A percentile compares a stretch with the other conserved stretches of the same genome.
These are phyloP conservation scores for Calypte anna DNA, from an alignment of 2,113 vertebrate genomes.

Conservation along the genomic window DNA sequence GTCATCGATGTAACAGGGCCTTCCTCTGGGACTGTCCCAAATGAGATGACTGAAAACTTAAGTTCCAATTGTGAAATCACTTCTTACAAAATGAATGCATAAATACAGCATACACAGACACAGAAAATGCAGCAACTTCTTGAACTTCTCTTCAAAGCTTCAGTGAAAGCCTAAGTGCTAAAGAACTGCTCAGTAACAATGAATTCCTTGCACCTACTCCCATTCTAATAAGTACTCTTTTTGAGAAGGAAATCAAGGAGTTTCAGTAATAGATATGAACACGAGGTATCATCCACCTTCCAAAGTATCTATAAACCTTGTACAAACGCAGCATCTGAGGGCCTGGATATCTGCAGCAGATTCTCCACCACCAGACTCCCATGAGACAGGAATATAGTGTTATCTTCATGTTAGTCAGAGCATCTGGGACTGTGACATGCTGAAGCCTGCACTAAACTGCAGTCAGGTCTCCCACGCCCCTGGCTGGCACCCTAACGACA, in stretches of 20 bases:
- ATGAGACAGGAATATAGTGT: not conserved
- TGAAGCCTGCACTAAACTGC: slow-evolving; percentile 7
- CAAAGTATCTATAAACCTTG: not conserved
- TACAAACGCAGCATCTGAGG: not conserved
- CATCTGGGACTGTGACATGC: slow-evolving; percentile 21
- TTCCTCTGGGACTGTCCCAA: not conserved
- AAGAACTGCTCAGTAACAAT: not conserved
- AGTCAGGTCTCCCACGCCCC: slow-evolving; percentile 64
- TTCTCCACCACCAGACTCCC: not conserved
- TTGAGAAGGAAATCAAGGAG: not conserved
- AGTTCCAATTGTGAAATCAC: not conserved
- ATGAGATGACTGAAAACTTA: not conserved
- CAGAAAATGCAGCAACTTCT: not conserved
- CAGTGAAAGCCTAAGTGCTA: not conserved
- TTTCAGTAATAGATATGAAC: not conserved
- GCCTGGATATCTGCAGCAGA: not conserved
- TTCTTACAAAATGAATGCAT: not conserved
- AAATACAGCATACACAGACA: not conserved
- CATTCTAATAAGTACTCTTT: not conserved
- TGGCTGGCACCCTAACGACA: slow-evolving; percentile 18
- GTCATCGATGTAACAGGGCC: not conserved
- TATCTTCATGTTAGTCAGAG: slow-evolving; percentile 16
- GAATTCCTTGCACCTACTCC: not conserved
- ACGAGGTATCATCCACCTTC: not conserved
- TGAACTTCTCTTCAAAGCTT: not conserved